Conservation (phyloP, 2,888 invertebrate species). For the Nebria brevicollis region DNA sequence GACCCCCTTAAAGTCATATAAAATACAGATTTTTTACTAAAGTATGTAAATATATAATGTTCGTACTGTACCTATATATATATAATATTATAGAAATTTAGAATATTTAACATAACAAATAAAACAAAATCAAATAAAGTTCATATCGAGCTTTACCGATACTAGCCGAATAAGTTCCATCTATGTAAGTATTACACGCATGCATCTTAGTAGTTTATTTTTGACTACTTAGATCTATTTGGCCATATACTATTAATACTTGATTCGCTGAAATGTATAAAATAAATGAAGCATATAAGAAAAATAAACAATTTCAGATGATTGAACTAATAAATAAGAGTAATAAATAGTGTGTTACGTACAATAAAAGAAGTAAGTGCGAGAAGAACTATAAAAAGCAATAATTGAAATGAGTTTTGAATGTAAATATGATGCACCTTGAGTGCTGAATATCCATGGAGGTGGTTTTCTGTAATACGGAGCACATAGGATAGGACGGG, state of each 20-base stretch:
- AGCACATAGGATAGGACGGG: conserved; percentile 88
- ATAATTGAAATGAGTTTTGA: conserved; percentile 15
- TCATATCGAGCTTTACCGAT: background rate
- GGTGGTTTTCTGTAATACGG: conserved; percentile 67
- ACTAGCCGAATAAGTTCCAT: background rate
- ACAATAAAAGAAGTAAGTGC: conserved; percentile 26
- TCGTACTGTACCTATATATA: no score
- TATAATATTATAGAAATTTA: no score
- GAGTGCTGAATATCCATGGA: conserved; percentile 60
- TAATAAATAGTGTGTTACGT: conserved; percentile 5
- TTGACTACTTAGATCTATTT: background rate
- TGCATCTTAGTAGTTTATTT: background rate
- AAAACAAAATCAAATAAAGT: background rate
- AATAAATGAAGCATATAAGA: background rate
- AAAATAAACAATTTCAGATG: background rate
- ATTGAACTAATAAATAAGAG: background rate
- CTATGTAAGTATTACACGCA: background rate
- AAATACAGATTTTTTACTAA: background rate
- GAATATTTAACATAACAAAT: no score
- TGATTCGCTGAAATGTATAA: background rate
- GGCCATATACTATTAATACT: background rate
- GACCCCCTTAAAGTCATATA: no score
- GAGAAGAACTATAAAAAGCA: conserved; percentile 38
- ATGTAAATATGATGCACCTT: conserved; percentile 57
- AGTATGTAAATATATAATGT: no score